Evolutionary conservation across 2,888 invertebrate species (phyloP), one percentile per base, ranked within the genome.

Genomic region (Ochlodes sylvanus): DNA sequence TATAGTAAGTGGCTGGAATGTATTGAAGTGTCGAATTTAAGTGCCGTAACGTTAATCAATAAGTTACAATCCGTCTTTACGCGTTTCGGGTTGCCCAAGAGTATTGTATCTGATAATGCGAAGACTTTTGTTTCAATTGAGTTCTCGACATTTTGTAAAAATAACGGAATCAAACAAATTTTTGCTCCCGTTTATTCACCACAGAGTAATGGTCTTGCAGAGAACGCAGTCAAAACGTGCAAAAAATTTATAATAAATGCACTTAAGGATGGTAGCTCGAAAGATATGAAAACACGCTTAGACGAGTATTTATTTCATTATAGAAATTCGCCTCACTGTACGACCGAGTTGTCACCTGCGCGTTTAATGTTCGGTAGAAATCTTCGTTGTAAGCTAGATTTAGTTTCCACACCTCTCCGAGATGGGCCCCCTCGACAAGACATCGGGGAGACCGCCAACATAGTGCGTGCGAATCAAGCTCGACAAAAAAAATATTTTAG

Each of bases 231-330:
- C 19, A 57, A 57, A 41, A 42, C 42, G 6, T 19, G 41, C 21
- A 44, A 44, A 44, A 44, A 44, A 44, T 14, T 14, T n/a, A 44
- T 44, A 44, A 10, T 41, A 9, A 41, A 41, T 10, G 41, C 41
- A 2, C 9, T 41, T 41, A 44, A 44, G n/a, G 42, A 14, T n/a
- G n/a, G 42, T 44, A n/a, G n/a, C 7, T 2, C n/a, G 42, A 44
- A 44, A 7, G 42, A 44, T 44, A n/a, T n/a, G n/a, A 44, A 2
- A 14, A n/a, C n/a, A 7, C 42, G 42, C 7, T n/a, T 44, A 6
- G 41, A 42, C 14, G 42, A 58, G 10, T 58, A 58, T 41, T 42
- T 58, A 42, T 58, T 58, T 58, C 19, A 58, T 12, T 58, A 58
- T 21, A 58, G 57, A 19, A 42, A 58, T 42, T 42, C 57, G 19